A percentile compares a stretch with the other conserved stretches of the same genome.
Conservation (phyloP, 1,140 invertebrate genomes). For the Teleopsis dalmanni region DNA sequence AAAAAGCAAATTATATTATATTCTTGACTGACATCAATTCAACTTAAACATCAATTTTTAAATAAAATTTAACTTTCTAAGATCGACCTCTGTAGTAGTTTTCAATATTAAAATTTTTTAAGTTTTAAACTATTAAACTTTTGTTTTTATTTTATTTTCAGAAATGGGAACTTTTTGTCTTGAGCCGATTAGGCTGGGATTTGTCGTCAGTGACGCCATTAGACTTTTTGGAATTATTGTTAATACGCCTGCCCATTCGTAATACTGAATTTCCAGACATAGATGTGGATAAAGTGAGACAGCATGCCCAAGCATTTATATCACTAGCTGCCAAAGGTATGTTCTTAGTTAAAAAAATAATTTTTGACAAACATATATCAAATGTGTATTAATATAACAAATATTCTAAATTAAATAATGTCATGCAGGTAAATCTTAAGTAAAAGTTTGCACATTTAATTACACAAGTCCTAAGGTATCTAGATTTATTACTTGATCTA, state of each 20-base stretch:
- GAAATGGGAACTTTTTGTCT: constrained; percentile 69
- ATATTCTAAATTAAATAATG: no score
- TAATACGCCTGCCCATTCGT: constrained; percentile 36
- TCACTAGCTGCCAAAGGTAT: constrained; percentile 66
- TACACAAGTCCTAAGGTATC: no score
- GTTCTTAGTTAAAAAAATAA: no score
- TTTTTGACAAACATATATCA: no score
- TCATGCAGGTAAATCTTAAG: no score
- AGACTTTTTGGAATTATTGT: constrained; percentile 60
- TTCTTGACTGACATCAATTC: no score
- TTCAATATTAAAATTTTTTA: constrained; percentile 4
- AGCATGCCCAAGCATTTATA: constrained; percentile 66
- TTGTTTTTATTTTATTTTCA: constrained; percentile 46
- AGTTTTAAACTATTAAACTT: constrained; percentile 5
- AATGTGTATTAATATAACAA: no score
- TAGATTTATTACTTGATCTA: no score
- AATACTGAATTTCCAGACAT: constrained; percentile 33
- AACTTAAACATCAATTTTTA: not conserved
- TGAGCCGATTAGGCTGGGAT: constrained; percentile 71
- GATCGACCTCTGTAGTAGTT: no score
- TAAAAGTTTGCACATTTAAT: no score
- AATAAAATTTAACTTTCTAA: no score
- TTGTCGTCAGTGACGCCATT: constrained; percentile 66
- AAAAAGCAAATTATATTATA: no score
- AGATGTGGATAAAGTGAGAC: constrained; percentile 52